Base-by-base conservation (phyloP, 2,888 invertebrate species). In the Microdon myrmicae region DNA sequence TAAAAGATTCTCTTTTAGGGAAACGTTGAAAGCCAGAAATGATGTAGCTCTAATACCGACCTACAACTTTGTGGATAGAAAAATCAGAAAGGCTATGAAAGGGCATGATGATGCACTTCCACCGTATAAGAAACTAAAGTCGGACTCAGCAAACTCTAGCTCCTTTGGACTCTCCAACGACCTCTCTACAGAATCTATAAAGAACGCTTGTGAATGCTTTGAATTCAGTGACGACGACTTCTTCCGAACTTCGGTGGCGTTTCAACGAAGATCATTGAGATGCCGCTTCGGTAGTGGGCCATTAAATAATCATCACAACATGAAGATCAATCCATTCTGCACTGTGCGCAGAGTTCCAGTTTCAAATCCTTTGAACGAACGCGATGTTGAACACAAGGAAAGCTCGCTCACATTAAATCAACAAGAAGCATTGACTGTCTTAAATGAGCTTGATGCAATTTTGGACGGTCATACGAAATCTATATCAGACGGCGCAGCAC, bases 401-500 rank as follows among this genome's bases (percentile, higher is more conserved):
- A 61, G 60, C 35, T 67, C 67, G 13, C 51, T 61, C 10, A 51
- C 41, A 5, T 35, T 61, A 1, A 56, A 51, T n/a, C 55, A 56
- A 20, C 71, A 72, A 8, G 76, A 76, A 48, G 74, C 74, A 17
- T 61, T 74, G 3, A 72, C 72, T 44, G 75, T 76, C 19, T 68
- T 76, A 2, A 74, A 74, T 35, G 78, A 77, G 45, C 59, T 78
- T 31, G 78, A 77, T 67, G 77, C 75, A 23, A 76, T 77, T 16
- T 58, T 77, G 8, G 75, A 77, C 67, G 72, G 70, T 20, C 75
- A 75, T 56, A 73, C 70, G 8, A 71, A 47, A 3, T 71, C 73
- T 2, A 59, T 47, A 3, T 68, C 71, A 4, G 59, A 56, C 14
- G 9, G 56, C 9, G 55, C 29, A 8, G 38, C 43, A 14, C 49